These are phyloP conservation scores for Eupithecia tripunctaria DNA, from an alignment of 2,888 invertebrate species.

Conservation along the genomic window DNA sequence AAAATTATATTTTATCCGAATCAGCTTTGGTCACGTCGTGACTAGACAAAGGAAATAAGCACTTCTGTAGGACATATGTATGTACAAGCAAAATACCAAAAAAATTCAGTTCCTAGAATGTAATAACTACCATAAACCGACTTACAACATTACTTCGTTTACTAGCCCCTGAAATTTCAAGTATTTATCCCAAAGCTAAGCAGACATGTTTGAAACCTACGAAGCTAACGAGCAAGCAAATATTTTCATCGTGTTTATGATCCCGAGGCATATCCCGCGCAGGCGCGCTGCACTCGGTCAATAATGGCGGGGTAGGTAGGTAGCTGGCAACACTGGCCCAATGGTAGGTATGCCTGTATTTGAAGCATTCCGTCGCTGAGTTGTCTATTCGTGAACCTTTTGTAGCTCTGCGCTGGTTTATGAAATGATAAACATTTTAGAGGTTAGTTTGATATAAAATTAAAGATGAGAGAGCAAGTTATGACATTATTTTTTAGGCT, in stretches of 20 bases:
- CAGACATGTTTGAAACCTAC: constrained; percentile 9
- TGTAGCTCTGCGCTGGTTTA: neutral
- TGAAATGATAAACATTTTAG: neutral
- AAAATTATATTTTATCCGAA: neutral
- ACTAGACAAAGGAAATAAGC: neutral
- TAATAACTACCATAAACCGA: neutral
- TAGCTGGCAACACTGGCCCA: constrained; percentile 9
- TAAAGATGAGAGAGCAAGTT: neutral
- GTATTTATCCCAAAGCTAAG: constrained; percentile 9
- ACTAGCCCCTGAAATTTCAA: neutral
- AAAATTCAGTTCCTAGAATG: neutral
- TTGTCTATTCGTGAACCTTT: constrained; percentile 7
- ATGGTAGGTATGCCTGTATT: neutral
- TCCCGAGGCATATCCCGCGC: constrained; percentile 16
- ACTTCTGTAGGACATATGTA: neutral
- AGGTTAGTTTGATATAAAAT: neutral
- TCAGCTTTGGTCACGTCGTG: neutral
- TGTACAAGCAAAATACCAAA: neutral
- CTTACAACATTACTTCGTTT: neutral
- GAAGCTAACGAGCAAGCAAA: constrained; percentile 26
- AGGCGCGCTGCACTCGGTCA: constrained; percentile 16
- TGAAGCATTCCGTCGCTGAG: constrained; percentile 1
- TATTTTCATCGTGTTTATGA: constrained; percentile 36
- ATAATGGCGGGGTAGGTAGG: constrained; percentile 11
- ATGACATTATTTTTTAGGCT: no score